These are phyloP conservation scores for Drosophila kanapiae DNA, from an alignment of 1,140 invertebrate genomes.

Conservation along the genomic window DNA sequence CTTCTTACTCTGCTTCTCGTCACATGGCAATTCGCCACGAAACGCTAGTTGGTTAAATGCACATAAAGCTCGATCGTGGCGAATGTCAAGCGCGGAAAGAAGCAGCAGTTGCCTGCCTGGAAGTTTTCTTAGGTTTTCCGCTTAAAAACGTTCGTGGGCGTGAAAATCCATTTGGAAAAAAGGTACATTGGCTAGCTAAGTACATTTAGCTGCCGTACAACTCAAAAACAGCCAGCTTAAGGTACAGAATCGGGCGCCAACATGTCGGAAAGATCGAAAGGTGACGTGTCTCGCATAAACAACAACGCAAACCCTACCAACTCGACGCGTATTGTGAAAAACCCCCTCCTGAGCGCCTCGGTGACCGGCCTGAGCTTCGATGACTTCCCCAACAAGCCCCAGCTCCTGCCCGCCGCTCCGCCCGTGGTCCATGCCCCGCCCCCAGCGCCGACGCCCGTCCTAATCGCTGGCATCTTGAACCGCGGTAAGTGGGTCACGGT, in stretches of 20 bases:
- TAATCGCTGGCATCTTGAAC: slow-evolving; percentile 74
- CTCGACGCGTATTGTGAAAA: slow-evolving; percentile 70
- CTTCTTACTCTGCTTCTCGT: slow-evolving; percentile 6
- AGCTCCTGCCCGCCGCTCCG: slow-evolving; percentile 78
- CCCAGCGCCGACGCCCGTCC: slow-evolving; percentile 55
- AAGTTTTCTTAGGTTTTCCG: slow-evolving; percentile 40
- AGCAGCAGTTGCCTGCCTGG: slow-evolving; percentile 47
- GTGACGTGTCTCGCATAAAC: slow-evolving; percentile 82
- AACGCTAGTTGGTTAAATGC: not conserved
- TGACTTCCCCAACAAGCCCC: slow-evolving; percentile 82
- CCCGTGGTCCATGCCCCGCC: slow-evolving; percentile 74
- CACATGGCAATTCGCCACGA: not conserved
- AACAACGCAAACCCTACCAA: slow-evolving; percentile 52
- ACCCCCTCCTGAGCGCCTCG: slow-evolving; percentile 80
- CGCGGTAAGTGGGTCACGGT: slow-evolving; percentile 82
- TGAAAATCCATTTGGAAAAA: slow-evolving; percentile 11
- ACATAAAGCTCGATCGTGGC: not conserved
- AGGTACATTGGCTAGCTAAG: not conserved
- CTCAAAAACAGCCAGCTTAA: not conserved
- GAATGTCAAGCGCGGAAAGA: slow-evolving; percentile 24
- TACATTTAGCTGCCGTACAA: not conserved
- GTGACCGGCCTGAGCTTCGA: slow-evolving; percentile 80
- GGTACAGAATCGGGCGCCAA: slow-evolving; percentile 20
- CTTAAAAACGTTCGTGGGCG: slow-evolving; percentile 18
- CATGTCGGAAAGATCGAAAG: slow-evolving; percentile 83